Percentiles rank a stretch among this genome's conserved stretches.
These are phyloP conservation scores for Oryzias celebensis DNA, from an alignment of 2,113 vertebrate species.

Conservation along the genomic window DNA sequence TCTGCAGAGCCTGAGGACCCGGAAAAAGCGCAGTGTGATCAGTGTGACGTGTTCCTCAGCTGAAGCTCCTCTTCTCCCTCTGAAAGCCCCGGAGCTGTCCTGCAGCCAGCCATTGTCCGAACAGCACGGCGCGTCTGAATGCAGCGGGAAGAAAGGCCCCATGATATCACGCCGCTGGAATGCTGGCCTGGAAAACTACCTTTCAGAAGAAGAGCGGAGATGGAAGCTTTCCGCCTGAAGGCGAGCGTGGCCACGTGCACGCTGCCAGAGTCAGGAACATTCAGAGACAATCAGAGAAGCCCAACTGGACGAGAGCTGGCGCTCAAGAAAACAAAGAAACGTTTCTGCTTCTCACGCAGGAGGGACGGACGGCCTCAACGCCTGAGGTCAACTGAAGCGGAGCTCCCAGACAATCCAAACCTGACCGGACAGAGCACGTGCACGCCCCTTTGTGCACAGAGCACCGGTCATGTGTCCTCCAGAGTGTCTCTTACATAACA, in stretches of 20 bases:
- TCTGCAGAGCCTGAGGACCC: not conserved
- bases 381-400: too few relatives aligned
- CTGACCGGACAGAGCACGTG: too few relatives aligned
- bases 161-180: slow-evolving; percentile 9
- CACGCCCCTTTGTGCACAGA: too few relatives aligned
- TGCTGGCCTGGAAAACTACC: not conserved
- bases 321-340: too few relatives aligned
- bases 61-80: not conserved
- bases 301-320: not conserved
- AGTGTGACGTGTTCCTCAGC: not conserved
- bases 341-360: not conserved
- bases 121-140: not conserved
- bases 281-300: not conserved
- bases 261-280: not conserved
- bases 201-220: not conserved
- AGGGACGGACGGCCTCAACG: too few relatives aligned
- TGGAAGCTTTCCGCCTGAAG: not conserved
- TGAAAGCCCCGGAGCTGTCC: not conserved
- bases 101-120: slow-evolving; percentile 2
- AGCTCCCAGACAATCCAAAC: too few relatives aligned
- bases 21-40: not conserved
- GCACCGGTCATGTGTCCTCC: too few relatives aligned
- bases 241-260: too few relatives aligned
- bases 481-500: too few relatives aligned
- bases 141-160: not conserved